Evolutionary conservation across 2,797 vertebrate genomes (phyloP).

Genomic region (Semotilus atromaculatus): DNA sequence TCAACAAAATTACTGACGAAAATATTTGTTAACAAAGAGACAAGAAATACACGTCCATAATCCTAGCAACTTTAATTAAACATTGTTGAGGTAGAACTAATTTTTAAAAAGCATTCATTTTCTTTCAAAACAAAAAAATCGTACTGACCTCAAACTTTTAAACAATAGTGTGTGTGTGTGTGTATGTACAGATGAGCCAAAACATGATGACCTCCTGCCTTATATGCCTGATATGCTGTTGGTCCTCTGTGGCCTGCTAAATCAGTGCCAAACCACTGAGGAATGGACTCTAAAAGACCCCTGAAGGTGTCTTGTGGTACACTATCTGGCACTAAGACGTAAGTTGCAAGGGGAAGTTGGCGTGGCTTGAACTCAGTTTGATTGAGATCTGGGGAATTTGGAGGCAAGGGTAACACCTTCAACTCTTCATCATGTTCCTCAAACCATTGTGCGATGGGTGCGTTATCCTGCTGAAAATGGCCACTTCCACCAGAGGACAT

Average conservation of each 20-base stretch:
- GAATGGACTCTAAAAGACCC: no score
- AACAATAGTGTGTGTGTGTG: not conserved
- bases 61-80: not conserved
- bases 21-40: not conserved
- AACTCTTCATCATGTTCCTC: no score
- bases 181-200: no score
- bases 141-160: not conserved
- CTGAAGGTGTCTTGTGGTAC: no score
- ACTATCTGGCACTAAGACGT: no score
- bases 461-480: not conserved
- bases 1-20: not conserved
- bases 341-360: not conserved
- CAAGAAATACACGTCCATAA: not conserved
- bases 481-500: not conserved
- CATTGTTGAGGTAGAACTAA: not conserved
- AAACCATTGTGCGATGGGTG: no score
- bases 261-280: no score
- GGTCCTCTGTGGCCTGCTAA: no score
- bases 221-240: no score
- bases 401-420: no score
- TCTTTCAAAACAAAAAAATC: not conserved
- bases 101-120: not conserved
- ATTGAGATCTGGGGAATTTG: no score
- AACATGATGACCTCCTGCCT: no score
- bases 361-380: not conserved